Percentiles rank a stretch among this genome's conserved stretches.
Conservation (phyloP, 2,797 vertebrate genomes). For the Myotis vivesi region DNA sequence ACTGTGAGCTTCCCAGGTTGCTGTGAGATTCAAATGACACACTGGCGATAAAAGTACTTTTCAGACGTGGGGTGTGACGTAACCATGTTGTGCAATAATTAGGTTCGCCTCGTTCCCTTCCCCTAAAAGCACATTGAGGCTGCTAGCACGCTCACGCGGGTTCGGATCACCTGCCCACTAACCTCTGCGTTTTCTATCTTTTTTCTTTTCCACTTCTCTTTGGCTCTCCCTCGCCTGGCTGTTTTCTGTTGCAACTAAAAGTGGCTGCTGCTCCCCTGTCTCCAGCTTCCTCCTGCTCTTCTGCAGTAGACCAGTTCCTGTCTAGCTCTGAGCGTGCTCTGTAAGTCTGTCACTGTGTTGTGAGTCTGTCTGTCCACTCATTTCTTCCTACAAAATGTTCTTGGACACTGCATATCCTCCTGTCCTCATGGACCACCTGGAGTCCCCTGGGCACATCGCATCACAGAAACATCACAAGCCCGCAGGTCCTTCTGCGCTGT, state of each 20-base stretch:
- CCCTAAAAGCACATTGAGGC: neutral
- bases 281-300: slow-evolving; percentile 97
- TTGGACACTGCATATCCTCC: neutral
- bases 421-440: neutral
- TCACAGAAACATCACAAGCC: neutral
- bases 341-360: slow-evolving; percentile 83
- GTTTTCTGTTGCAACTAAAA: slow-evolving; percentile 84
- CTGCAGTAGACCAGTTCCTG: slow-evolving; percentile 96
- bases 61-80: fast-evolving
- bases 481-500: neutral
- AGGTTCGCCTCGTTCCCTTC: too few relatives aligned
- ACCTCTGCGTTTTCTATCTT: slow-evolving; percentile 79
- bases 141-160: neutral
- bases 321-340: slow-evolving; percentile 88
- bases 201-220: slow-evolving; percentile 70
- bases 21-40: neutral
- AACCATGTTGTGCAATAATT: neutral
- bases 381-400: neutral
- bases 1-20: neutral
- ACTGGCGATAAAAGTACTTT: neutral
- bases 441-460: neutral
- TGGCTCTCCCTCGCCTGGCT: slow-evolving; percentile 69
- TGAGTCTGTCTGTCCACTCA: slow-evolving; percentile 12
- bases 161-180: slow-evolving; percentile 71
- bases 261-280: slow-evolving; percentile 95